A percentile compares a stretch with the other conserved stretches of the same genome.
These are phyloP conservation scores for Fregata magnificens DNA, from an alignment of 2,113 vertebrate species.

Conservation along the genomic window DNA sequence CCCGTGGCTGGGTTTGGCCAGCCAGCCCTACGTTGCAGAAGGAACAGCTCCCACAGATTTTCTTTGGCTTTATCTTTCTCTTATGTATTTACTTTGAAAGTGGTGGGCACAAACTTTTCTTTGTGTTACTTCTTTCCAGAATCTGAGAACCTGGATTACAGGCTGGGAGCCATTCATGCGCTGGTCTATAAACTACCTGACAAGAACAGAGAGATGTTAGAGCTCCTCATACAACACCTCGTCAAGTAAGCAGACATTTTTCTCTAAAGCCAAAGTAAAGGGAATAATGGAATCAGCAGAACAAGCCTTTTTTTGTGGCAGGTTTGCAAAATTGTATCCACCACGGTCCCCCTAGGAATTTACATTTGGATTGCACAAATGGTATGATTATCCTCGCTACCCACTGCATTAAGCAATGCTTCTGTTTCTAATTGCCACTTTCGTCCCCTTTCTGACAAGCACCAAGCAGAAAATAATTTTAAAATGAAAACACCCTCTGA, in stretches of 20 bases:
- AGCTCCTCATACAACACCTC: constrained; percentile 90
- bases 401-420: not conserved
- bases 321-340: not conserved
- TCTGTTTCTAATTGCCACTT: not conserved
- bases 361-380: not conserved
- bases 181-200: constrained; percentile 92
- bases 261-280: not conserved
- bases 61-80: not conserved
- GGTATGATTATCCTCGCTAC: not conserved
- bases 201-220: constrained; percentile 92
- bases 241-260: constrained; percentile 80
- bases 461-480: not conserved
- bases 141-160: constrained; percentile 91
- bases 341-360: not conserved
- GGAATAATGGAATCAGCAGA: not conserved
- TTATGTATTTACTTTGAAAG: not conserved
- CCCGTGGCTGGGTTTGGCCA: not conserved
- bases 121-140: constrained; percentile 73
- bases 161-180: constrained; percentile 91
- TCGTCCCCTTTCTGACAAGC: not conserved
- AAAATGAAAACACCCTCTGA: not conserved
- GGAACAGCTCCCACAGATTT: not conserved
- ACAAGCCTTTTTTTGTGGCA: not conserved
- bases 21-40: not conserved
- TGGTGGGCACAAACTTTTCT: not conserved